Conservation (phyloP, 2,797 vertebrate genomes). For the Glossophaga mutica region DNA sequence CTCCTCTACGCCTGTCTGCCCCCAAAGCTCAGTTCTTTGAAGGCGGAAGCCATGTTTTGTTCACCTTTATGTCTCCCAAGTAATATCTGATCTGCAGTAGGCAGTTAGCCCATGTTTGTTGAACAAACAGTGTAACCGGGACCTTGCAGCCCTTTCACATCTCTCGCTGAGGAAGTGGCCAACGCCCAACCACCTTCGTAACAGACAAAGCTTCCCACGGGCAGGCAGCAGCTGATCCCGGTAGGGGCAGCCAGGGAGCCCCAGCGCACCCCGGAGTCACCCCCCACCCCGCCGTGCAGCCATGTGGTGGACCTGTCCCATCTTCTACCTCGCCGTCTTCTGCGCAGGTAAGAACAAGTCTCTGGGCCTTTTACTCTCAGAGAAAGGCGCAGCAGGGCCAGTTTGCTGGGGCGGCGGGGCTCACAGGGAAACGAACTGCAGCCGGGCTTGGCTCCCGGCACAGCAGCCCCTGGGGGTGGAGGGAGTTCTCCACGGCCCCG, state of each 20-base stretch:
- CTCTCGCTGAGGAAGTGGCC: slow-evolving; percentile 50
- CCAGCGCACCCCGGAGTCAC: background rate
- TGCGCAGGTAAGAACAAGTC: background rate
- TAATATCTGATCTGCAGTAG: background rate
- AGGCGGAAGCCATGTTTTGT: background rate
- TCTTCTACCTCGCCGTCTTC: background rate
- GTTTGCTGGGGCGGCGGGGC: background rate
- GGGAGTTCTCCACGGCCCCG: background rate
- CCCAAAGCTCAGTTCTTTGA: background rate
- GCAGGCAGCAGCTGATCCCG: background rate
- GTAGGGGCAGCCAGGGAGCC: background rate
- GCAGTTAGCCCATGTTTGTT: background rate
- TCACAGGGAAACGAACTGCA: background rate
- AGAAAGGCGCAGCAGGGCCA: background rate
- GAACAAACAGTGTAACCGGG: background rate
- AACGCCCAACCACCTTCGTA: slow-evolving; percentile 12
- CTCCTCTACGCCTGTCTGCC: background rate
- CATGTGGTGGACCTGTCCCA: background rate
- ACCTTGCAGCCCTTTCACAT: background rate
- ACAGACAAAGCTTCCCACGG: background rate
- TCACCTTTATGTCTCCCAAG: background rate
- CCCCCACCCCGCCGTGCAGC: background rate
- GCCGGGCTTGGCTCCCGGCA: background rate
- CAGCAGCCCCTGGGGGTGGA: background rate
- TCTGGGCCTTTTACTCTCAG: background rate